These are phyloP conservation scores for Polypedilum pembai DNA, from an alignment of 1,140 invertebrate genomes.

Conservation along the genomic window DNA sequence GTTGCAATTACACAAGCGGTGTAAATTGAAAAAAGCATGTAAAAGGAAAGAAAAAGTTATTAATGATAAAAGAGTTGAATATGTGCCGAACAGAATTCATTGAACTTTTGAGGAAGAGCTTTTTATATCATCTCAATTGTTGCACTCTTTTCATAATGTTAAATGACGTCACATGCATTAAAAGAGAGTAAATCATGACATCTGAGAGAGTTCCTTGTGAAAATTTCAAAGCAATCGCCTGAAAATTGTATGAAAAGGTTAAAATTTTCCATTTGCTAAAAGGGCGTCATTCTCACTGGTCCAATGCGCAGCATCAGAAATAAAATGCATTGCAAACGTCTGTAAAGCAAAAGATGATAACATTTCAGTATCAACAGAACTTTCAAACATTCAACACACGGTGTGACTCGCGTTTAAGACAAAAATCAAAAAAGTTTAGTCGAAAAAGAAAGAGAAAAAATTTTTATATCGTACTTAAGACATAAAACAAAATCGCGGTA, in stretches of 20 bases:
- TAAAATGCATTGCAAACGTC: not conserved
- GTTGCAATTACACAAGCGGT: no score
- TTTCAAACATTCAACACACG: not conserved
- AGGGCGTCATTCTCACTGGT: not conserved
- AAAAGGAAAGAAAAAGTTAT: no score
- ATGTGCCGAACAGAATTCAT: not conserved
- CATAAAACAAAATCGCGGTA: not conserved
- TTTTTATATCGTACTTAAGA: not conserved
- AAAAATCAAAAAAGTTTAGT: not conserved
- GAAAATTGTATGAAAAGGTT: not conserved
- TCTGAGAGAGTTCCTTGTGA: not conserved
- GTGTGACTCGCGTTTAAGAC: not conserved
- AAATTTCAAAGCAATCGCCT: not conserved
- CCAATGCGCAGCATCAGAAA: constrained; percentile 11
- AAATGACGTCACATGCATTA: not conserved
- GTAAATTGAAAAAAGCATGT: no score
- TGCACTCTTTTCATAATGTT: not conserved
- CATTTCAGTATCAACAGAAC: constrained; percentile 25
- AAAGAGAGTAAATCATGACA: not conserved
- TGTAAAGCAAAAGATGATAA: not conserved
- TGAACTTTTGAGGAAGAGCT: constrained; percentile 11
- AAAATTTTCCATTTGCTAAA: not conserved
- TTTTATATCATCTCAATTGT: constrained; percentile 1
- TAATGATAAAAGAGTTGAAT: not conserved
- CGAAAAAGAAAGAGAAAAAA: not conserved